Percentiles rank a stretch among this genome's conserved stretches.
phyloP scores from a whole-genome alignment of 1,140 invertebrate species.

The Mesaphorura yosii region DNA sequence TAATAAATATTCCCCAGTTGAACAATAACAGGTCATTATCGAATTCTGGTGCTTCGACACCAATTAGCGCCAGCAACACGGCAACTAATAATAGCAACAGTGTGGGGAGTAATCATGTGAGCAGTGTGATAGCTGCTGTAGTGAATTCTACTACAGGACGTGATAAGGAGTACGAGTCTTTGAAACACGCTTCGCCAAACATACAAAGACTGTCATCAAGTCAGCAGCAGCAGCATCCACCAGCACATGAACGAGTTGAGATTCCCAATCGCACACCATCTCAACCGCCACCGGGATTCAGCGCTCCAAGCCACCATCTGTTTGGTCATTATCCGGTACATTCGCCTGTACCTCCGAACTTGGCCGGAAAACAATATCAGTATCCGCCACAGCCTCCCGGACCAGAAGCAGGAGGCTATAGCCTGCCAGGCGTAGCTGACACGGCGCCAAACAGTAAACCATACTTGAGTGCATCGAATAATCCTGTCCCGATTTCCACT shows the following conservation, averaged over 20 bases:
- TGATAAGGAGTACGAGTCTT: not conserved
- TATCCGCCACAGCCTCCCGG: not conserved
- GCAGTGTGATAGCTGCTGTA: constrained; percentile 26
- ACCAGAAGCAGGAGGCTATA: not conserved
- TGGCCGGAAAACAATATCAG: constrained; percentile 3
- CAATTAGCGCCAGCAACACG: not conserved
- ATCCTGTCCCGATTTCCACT: too few relatives aligned
- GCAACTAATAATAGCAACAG: too few relatives aligned
- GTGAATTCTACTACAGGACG: constrained; percentile 24
- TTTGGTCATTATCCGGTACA: constrained; percentile 2
- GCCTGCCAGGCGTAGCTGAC: not conserved
- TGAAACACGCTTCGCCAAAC: not conserved
- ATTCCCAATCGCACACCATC: not conserved
- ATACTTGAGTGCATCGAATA: too few relatives aligned
- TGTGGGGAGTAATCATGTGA: constrained; percentile 7
- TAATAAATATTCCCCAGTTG: too few relatives aligned
- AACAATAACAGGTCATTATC: constrained; percentile 5
- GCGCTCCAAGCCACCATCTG: constrained; percentile 10
- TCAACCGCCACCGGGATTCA: not conserved
- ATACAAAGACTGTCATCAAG: not conserved
- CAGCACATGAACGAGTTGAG: not conserved
- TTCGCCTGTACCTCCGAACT: not conserved
- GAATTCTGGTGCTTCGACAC: constrained; percentile 1
- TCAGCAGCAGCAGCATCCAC: not conserved
- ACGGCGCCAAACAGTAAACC: too few relatives aligned